Evolutionary conservation across 2,113 vertebrate species (phyloP), one percentile per base, ranked within the genome.

Genomic region (Protobothrops mucrosquamatus): DNA sequence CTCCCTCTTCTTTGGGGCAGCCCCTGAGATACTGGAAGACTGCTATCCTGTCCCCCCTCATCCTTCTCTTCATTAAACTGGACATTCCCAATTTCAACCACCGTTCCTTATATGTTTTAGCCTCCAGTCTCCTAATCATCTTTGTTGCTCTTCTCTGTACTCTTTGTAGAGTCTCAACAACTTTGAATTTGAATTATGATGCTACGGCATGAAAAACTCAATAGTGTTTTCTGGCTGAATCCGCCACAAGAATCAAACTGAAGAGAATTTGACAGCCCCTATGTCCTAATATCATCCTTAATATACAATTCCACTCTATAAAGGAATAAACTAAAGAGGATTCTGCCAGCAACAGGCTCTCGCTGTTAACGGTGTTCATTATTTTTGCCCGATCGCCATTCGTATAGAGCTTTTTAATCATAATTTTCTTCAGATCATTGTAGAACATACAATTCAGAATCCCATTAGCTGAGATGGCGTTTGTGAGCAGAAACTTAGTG

Each of bases 351-450:
- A 90, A 6, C 29, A 1, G n/a, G 10, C 56, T 94, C 87, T 61
- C 2, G 91, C 18, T 59, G 86, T 54, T 93, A 39, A 93, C 86
- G 93, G 14, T 34, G 94, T 93, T 69, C 23, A 23, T 39, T 88
- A 39, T 81, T 46, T 0, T n/a, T 74, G 14, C 54, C 14, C 3
- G 0, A 14, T 2, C 24, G 8, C 1, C 39, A 3, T 11, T 54
- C 29, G 23, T 23, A 14, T 59, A 39, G 48, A 69, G 91, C 52
- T 55, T 69, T 89, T 4, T 3, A 81, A 10, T 48, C 18, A 90
- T 74, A 91, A 64, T 23, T 85, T 94, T 69, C 94, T 89, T 86
- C 87, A 93, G 85, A 95, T 93, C 94, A 90, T 92, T 87, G 89
- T 93, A 64, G 89, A 86, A 29, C 46, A 69, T 23, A 24, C 43